These are phyloP conservation scores for Cotesia typhae DNA, from an alignment of 1,140 invertebrate species.

Conservation along the genomic window DNA sequence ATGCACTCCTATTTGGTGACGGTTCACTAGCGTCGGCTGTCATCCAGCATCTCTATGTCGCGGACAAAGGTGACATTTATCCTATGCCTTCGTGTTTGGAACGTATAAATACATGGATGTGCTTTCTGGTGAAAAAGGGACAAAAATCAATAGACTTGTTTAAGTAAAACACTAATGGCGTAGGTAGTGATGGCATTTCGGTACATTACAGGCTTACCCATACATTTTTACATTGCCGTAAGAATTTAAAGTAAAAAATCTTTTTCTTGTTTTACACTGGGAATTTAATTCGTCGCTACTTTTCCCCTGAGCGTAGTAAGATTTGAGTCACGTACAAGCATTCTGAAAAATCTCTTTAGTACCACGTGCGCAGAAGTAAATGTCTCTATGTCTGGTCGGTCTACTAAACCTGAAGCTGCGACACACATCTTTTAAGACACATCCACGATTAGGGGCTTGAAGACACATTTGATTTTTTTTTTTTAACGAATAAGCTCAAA, in stretches of 20 bases:
- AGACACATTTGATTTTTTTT: too few species aligned
- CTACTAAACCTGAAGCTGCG: not conserved
- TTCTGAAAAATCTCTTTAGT: constrained; percentile 15
- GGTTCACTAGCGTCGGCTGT: constrained; percentile 39
- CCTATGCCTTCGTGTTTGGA: constrained; percentile 26
- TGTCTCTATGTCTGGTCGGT: not conserved
- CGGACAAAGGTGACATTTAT: constrained; percentile 28
- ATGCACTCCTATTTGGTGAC: constrained; percentile 38
- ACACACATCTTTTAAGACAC: too few species aligned
- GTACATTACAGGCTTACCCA: too few species aligned
- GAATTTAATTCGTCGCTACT: constrained; percentile 3
- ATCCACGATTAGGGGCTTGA: too few species aligned
- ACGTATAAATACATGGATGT: constrained; percentile 32
- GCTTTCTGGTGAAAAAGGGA: not conserved
- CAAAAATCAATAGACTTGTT: constrained; percentile 30
- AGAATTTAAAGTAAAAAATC: not conserved
- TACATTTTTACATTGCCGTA: not conserved
- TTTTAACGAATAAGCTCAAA: too few species aligned
- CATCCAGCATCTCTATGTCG: constrained; percentile 22
- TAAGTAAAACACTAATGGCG: not conserved
- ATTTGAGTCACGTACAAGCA: constrained; percentile 8
- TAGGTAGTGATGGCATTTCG: too few species aligned
- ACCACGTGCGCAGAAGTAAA: not conserved
- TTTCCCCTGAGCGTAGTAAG: not conserved
- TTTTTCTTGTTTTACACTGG: not conserved